Evolutionary conservation across 2,888 invertebrate species (phyloP).

Genomic region (Archips xylosteana): DNA sequence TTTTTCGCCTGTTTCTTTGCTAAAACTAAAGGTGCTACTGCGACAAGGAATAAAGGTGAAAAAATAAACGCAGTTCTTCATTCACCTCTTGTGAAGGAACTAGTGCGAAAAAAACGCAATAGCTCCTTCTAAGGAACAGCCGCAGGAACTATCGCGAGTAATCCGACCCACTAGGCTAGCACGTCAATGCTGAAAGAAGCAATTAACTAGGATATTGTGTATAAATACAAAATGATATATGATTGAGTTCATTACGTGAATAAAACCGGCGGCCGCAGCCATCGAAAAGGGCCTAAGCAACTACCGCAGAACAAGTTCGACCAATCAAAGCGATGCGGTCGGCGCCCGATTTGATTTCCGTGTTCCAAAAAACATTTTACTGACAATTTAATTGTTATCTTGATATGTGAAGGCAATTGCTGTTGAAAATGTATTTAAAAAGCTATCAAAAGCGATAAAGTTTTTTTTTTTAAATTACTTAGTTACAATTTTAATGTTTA

Average conservation of each 20-base stretch:
- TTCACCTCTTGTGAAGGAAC: too few relatives aligned
- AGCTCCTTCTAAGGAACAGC: too few relatives aligned
- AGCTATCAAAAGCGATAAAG: background rate
- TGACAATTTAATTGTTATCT: background rate
- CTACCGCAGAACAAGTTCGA: slow-evolving; percentile 33
- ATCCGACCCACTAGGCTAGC: too few relatives aligned
- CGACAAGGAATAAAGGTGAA: too few relatives aligned
- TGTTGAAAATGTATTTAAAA: background rate
- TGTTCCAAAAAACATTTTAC: slow-evolving; percentile 10
- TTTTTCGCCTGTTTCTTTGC: too few relatives aligned
- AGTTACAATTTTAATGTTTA: too few relatives aligned
- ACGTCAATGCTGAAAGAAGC: too few relatives aligned
- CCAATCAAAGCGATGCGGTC: slow-evolving; percentile 30
- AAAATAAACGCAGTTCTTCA: too few relatives aligned
- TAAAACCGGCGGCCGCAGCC: slow-evolving; percentile 21
- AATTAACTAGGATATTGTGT: too few relatives aligned
- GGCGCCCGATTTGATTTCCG: slow-evolving; percentile 12
- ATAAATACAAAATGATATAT: slow-evolving; percentile 38
- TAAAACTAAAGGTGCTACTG: too few relatives aligned
- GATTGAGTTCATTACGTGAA: slow-evolving; percentile 28
- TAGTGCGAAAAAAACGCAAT: too few relatives aligned
- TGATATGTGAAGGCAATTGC: background rate
- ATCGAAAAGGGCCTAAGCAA: background rate
- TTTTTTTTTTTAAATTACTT: background rate
- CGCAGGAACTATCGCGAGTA: too few relatives aligned